Conservation (phyloP, 2,113 vertebrate species). For the Platichthys flesus region DNA sequence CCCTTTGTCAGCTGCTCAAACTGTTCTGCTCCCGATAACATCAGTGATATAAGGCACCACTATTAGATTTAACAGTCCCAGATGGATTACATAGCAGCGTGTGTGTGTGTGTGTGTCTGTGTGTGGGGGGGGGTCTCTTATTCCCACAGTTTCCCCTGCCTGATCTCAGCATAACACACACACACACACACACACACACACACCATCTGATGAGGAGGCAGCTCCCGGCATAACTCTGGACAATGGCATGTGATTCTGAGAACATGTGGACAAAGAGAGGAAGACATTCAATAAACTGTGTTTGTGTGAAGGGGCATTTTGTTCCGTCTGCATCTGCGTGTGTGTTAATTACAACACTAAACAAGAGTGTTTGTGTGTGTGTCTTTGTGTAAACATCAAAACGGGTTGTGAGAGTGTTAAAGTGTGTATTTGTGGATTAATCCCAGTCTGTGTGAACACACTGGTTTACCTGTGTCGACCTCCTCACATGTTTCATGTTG, state of each 20-base stretch:
- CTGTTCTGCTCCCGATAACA: constrained; percentile 58
- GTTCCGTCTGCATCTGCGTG: constrained; percentile 31
- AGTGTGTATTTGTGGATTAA: background rate
- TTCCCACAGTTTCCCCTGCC: constrained; percentile 52
- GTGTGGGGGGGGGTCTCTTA: constrained; percentile 24
- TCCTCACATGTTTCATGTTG: constrained; percentile 53
- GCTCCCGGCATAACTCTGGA: constrained; percentile 61
- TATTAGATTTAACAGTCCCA: constrained; percentile 56
- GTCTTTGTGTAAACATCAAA: background rate
- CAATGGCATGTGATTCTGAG: constrained; percentile 74
- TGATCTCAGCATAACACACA: constrained; percentile 19
- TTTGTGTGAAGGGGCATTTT: constrained; percentile 60
- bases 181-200: constrained; percentile 30
- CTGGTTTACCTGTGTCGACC: background rate
- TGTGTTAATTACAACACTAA: background rate
- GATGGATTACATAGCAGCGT: constrained; percentile 4
- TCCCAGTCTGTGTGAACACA: background rate
- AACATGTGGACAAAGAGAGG: constrained; percentile 77
- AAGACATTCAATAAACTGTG: constrained; percentile 71
- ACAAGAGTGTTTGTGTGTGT: constrained; percentile 3
- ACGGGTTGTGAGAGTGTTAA: background rate
- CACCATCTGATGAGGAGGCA: constrained; percentile 57
- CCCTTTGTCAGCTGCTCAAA: constrained; percentile 17
- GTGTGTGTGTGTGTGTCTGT: constrained; percentile 20
- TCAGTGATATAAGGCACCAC: constrained; percentile 52